Evolutionary conservation across 2,888 invertebrate genomes (phyloP).

Genomic region (Andrena bucephala): DNA sequence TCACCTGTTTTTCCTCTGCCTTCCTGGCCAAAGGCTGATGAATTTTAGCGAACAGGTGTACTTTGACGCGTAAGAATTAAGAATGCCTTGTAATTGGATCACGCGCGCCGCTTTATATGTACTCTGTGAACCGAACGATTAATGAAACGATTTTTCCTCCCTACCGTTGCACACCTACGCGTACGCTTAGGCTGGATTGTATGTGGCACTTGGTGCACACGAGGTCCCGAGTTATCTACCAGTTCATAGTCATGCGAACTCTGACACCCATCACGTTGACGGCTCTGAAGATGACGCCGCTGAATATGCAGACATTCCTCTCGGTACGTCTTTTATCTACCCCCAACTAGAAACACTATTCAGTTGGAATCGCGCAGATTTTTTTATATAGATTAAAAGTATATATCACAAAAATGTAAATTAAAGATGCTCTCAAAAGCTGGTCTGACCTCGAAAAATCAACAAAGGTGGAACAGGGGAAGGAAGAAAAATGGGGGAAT

Average conservation of each 20-base stretch:
- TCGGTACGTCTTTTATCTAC: neutral
- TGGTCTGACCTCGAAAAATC: too few species aligned
- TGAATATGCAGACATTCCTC: conserved; percentile 17
- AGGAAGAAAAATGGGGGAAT: too few species aligned
- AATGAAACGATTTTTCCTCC: neutral
- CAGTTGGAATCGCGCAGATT: too few species aligned
- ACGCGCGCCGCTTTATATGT: neutral
- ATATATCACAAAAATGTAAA: too few species aligned
- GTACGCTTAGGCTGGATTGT: neutral
- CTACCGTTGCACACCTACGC: neutral
- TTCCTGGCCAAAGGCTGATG: conserved; percentile 16
- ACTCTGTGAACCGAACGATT: neutral
- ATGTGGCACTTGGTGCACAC: neutral
- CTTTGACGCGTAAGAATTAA: conserved; percentile 9
- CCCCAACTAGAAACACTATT: too few species aligned
- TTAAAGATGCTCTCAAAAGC: too few species aligned
- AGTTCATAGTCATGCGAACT: neutral
- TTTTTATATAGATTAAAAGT: too few species aligned
- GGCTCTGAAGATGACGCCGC: neutral
- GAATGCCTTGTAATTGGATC: neutral
- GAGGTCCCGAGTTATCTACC: neutral
- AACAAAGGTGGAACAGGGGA: too few species aligned
- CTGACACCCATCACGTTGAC: neutral
- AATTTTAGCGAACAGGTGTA: neutral
- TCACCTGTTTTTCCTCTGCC: conserved; percentile 20